Conservation (phyloP, 2,113 vertebrate genomes). For the Cricetomys ansorgei region DNA sequence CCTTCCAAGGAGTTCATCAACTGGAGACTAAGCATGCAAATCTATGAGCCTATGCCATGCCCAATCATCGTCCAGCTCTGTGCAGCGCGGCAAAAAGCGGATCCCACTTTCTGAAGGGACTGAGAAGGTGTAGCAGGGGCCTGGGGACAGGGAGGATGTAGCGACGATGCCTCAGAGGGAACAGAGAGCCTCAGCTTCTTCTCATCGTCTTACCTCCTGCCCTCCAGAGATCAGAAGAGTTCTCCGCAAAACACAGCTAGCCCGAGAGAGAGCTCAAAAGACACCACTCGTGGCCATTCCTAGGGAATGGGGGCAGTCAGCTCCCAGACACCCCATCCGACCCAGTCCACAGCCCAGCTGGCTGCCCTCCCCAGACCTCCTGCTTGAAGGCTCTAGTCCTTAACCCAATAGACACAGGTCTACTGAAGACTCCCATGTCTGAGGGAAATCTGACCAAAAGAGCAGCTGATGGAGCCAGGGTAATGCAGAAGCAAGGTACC, state of each 20-base stretch:
- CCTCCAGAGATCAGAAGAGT: not conserved
- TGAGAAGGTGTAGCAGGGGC: no score
- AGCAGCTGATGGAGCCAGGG: no score
- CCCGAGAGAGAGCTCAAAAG: not conserved
- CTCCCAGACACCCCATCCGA: not conserved
- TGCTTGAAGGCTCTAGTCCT: no score
- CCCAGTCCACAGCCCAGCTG: no score
- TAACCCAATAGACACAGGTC: no score
- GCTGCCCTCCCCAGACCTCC: not conserved
- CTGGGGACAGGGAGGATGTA: rapidly evolving
- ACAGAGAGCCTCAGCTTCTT: no score
- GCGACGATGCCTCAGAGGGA: not conserved
- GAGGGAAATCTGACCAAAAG: not conserved
- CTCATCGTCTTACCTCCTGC: rapidly evolving
- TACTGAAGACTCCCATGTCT: rapidly evolving
- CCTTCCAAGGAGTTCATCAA: not conserved
- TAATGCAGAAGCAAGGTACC: rapidly evolving
- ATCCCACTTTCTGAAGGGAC: not conserved
- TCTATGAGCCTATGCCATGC: not conserved
- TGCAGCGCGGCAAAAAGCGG: no score
- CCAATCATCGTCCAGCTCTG: not conserved
- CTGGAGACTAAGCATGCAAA: not conserved
- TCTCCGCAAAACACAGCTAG: not conserved
- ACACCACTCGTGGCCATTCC: rapidly evolving
- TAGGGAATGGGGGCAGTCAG: not conserved